A percentile compares a stretch with the other conserved stretches of the same genome.
phyloP scores from a whole-genome alignment of 2,888 invertebrate genomes.

The Cheilosia vernalis region DNA sequence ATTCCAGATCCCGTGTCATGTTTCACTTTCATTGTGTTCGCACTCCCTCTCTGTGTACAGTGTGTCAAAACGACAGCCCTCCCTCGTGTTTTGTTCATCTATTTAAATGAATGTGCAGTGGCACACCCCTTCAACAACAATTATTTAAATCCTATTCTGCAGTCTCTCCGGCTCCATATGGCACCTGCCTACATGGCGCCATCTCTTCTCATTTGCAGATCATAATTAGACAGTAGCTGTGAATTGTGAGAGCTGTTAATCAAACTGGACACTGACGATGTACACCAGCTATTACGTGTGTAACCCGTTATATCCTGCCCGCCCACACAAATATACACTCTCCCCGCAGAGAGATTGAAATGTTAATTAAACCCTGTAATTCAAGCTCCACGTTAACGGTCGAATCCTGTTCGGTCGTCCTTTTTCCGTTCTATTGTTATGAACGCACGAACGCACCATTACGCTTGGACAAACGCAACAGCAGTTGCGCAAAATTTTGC shows the following conservation, averaged over 20 bases:
- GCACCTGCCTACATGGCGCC: slow-evolving; percentile 48
- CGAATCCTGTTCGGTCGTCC: not conserved
- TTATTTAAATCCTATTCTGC: slow-evolving; percentile 31
- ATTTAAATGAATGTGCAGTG: not conserved
- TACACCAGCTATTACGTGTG: slow-evolving; percentile 24
- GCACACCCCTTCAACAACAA: not conserved
- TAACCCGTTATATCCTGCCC: slow-evolving; percentile 18
- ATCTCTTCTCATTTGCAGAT: slow-evolving; percentile 39
- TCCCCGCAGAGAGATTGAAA: slow-evolving; percentile 38
- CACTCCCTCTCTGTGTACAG: not conserved
- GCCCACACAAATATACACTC: slow-evolving; percentile 18
- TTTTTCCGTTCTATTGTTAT: slow-evolving; percentile 5
- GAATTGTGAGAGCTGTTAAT: slow-evolving; percentile 44
- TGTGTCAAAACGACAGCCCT: slow-evolving; percentile 22
- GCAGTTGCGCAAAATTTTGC: slow-evolving; percentile 35
- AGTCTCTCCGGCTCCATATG: not conserved
- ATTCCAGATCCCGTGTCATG: slow-evolving; percentile 7
- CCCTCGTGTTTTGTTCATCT: slow-evolving; percentile 1
- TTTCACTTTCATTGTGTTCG: slow-evolving; percentile 4
- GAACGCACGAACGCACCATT: slow-evolving; percentile 1
- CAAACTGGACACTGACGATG: slow-evolving; percentile 43
- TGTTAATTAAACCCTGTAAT: slow-evolving; percentile 61
- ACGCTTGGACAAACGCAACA: slow-evolving; percentile 1
- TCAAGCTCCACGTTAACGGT: slow-evolving; percentile 8
- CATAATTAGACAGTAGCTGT: slow-evolving; percentile 57